A percentile compares a stretch with the other conserved stretches of the same genome.
These are phyloP conservation scores for Pollenia labialis DNA, from an alignment of 2,888 invertebrate species.

Conservation along the genomic window DNA sequence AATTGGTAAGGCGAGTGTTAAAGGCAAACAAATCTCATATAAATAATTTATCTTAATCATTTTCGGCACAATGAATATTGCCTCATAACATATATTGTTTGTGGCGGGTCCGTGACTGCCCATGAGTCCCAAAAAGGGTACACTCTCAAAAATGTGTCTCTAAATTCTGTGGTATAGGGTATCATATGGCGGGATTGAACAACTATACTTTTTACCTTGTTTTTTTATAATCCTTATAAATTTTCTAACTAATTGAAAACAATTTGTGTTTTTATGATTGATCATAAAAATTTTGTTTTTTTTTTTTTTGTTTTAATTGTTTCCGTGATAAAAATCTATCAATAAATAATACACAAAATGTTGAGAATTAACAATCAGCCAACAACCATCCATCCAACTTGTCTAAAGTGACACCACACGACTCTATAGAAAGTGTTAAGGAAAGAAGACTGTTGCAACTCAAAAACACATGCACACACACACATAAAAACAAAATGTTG, in stretches of 20 bases:
- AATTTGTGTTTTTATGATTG: constrained; percentile 62
- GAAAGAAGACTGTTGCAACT: too few relatives aligned
- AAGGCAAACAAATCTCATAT: too few relatives aligned
- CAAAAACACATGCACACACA: background rate
- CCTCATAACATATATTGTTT: too few relatives aligned
- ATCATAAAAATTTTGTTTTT: constrained; percentile 55
- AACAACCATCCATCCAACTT: background rate
- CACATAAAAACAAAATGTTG: background rate
- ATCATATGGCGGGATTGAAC: too few relatives aligned
- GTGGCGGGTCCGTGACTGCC: too few relatives aligned
- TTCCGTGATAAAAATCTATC: constrained; percentile 39
- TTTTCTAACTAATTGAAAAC: constrained; percentile 45
- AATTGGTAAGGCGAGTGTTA: too few relatives aligned
- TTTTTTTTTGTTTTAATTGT: constrained; percentile 20
- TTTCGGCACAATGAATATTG: too few relatives aligned
- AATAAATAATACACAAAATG: constrained; percentile 39
- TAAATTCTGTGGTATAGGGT: too few relatives aligned
- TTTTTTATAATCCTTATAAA: background rate
- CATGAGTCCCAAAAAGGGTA: too few relatives aligned
- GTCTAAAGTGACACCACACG: too few relatives aligned
- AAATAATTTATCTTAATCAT: too few relatives aligned
- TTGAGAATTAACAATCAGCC: constrained; percentile 5
- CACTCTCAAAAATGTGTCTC: too few relatives aligned
- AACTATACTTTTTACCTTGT: background rate
- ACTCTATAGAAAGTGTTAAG: background rate